Evolutionary conservation across 2,113 vertebrate species (phyloP), one percentile per base, ranked within the genome.

Genomic region (Ammodytes dubius): DNA sequence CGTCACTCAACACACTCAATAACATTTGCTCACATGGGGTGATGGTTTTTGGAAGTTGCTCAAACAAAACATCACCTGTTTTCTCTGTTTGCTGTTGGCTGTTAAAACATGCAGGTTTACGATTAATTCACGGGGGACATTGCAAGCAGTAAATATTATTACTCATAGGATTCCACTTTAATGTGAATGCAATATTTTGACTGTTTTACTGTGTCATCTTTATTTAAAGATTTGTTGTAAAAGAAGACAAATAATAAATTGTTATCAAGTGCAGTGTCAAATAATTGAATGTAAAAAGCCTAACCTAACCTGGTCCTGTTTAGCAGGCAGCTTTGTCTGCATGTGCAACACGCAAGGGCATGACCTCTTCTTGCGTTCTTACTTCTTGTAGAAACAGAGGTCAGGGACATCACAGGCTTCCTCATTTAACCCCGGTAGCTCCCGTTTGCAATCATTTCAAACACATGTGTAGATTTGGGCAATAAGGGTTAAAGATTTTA

Each of bases 21-120:
- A 56, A 72, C 45, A 63, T 79, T 72, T 81, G 52, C 63, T 52
- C 87, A 70, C 27, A 53, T 61, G 46, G 66, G 56, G 60, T 72
- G 52, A 67, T 68, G 42, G 53, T 52, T 7, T 66, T 79, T 67
- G 63, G 63, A 77, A 63, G 50, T n/a, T 58, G 74, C 73, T 84
- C 77, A 85, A 77, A 86, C 77, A 79, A 72, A 81, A 83, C 56
- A 60, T 77, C 58, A 68, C 57, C 71, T 68, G 76, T 40, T 17
- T 17, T 35, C 47, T 70, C 17, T 57, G 61, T 72, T 60, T 58
- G 13, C 0, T 64, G 42, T 42, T 7, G 49, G 12, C 63, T 35
- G 14, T 58, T 59, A 27, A 57, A 70, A 56, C n/a, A 43, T 49
- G 5, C 17, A 47, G 67, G 17, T 13, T 53, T 4, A 42, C 2